Base-by-base conservation (phyloP, 53 echinoderm and acorn worm genomes). In the Paelopatides confundens region DNA sequence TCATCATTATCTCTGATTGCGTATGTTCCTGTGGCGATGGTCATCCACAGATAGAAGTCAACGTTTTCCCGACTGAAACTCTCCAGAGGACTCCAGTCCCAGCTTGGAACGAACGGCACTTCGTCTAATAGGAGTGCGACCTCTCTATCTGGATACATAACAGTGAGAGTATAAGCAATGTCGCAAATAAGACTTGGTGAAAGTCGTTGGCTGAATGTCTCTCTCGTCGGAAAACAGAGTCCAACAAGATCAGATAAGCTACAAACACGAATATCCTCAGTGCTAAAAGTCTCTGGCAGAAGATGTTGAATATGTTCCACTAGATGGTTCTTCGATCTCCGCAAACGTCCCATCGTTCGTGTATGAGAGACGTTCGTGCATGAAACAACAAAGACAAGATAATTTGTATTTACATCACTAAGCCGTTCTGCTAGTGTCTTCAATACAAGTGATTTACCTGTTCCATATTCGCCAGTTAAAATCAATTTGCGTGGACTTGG, bases 261-360 rank as follows among this genome's bases (percentile, higher is more conserved):
- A 53, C 65, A 65, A 51, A 91, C 58, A 17, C 68, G 51, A 39
- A 91, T 38, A 18, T 51, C 34, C 11, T 52, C 35, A 3, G 63
- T 35, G 28, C 12, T 13, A 28, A 46, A 43, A 5, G 48, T 66
- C 29, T 31, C 39, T 2, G 15, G 24, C 0, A 32, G 14, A 26
- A 81, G 3, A 35, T 88, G 39, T 13, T 47, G 69, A 26, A 91
- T 24, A 30, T 91, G 91, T 12, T 88, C 81, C 17, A 91, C 87
- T 9, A 87, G 39, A 65, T 87, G 87, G 24, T 87, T 88, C n/a
- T 63, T 65, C 38, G 91, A 91, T 40, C 49, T 49, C 18, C 87
- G 81, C 82, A 91, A 40, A 35, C 87, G 65, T 5, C 87, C 91
- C 91, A 91, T 91, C 31, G 87, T 91, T 48, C 87, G 87, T n/a